Evolutionary conservation across 2,888 invertebrate species (phyloP).

Genomic region (Philonicus albiceps): DNA sequence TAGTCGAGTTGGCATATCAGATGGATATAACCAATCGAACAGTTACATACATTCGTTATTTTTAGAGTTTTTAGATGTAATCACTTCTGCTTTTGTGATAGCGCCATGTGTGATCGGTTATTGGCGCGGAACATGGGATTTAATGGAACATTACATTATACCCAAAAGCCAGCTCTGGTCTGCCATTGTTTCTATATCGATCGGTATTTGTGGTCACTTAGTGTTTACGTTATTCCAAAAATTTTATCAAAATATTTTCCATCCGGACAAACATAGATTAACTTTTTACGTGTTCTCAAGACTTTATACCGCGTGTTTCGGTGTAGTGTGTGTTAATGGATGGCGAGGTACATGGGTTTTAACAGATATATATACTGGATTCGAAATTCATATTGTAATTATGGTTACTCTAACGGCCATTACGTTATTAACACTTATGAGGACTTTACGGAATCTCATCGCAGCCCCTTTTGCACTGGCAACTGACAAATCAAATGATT

Average conservation of each 20-base stretch:
- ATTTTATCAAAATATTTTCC: conserved; percentile 67
- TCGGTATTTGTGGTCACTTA: conserved; percentile 76
- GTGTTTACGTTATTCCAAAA: conserved; percentile 74
- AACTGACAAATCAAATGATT: conserved; percentile 77
- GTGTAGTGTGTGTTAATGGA: conserved; percentile 83
- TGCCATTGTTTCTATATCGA: conserved; percentile 72
- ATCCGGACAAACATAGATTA: conserved; percentile 74
- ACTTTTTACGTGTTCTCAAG: conserved; percentile 76
- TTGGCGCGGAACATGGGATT: conserved; percentile 87
- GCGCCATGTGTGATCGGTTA: conserved; percentile 84
- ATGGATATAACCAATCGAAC: conserved; percentile 32
- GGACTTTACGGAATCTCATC: conserved; percentile 79
- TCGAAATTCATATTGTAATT: conserved; percentile 64
- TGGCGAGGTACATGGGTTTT: conserved; percentile 85
- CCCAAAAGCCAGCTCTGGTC: conserved; percentile 70
- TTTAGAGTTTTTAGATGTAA: conserved; percentile 74
- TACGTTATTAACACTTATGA: conserved; percentile 72
- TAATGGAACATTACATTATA: conserved; percentile 77
- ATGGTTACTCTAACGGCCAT: conserved; percentile 73
- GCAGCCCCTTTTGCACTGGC: conserved; percentile 83
- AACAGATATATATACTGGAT: conserved; percentile 75
- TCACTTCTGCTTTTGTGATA: conserved; percentile 76
- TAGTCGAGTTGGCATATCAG: conserved; percentile 49
- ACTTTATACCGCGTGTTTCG: conserved; percentile 77
- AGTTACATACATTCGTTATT: conserved; percentile 63